Evolutionary conservation across 2,113 vertebrate species (phyloP).

Genomic region (Okapia johnstoni): DNA sequence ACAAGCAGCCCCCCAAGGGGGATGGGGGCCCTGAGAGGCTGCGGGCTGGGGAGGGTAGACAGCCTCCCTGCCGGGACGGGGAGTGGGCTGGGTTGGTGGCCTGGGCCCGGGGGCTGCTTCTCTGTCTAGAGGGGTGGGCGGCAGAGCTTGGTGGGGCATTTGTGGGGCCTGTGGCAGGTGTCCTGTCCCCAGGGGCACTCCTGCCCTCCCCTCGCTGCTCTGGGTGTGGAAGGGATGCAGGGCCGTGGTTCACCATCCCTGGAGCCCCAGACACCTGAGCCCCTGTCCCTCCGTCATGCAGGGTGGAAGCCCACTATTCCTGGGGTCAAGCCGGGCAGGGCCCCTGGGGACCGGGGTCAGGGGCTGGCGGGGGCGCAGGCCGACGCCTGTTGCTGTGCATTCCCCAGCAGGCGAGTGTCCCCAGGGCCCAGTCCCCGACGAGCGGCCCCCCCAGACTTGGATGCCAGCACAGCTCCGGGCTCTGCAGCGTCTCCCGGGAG

Average conservation of each 20-base stretch:
- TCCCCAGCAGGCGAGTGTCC: constrained; percentile 56
- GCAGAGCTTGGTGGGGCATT: neutral
- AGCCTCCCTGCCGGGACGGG: neutral
- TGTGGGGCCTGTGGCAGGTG: neutral
- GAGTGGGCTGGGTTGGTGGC: neutral
- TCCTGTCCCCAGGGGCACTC: neutral
- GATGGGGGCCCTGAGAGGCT: neutral
- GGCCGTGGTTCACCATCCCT: neutral
- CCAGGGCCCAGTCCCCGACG: constrained; percentile 27
- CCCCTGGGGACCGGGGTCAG: neutral
- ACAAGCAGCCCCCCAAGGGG: neutral
- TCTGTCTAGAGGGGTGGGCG: accelerated
- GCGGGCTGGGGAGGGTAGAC: neutral
- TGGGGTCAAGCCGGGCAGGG: too few relatives aligned
- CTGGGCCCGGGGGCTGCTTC: neutral
- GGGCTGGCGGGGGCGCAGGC: neutral
- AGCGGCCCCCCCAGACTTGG: constrained; percentile 46
- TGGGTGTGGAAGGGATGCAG: neutral
- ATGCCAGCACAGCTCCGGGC: constrained; percentile 35
- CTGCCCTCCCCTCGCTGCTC: neutral
- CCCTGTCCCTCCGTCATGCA: neutral
- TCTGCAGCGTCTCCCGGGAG: constrained; percentile 49
- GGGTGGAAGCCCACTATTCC: neutral
- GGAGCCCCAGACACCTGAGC: neutral
- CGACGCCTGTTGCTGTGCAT: constrained; percentile 54